Percentiles rank a stretch among this genome's conserved stretches.
These are phyloP conservation scores for Penaeus indicus DNA, from an alignment of 1,140 invertebrate species.

Conservation along the genomic window DNA sequence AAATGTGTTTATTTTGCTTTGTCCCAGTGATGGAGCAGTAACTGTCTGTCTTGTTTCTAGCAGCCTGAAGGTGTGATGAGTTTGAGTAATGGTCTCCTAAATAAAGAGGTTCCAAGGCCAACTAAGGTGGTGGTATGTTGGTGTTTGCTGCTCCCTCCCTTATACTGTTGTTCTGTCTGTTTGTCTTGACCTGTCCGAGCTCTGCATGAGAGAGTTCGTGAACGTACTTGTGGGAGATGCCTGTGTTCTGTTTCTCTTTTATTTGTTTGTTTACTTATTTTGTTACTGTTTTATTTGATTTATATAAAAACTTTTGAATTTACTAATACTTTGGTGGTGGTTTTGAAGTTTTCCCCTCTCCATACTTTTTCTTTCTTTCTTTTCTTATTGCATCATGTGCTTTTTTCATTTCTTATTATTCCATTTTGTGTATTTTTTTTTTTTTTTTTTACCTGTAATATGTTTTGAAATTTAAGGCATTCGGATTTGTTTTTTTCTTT, in stretches of 20 bases:
- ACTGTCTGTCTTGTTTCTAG: constrained; percentile 54
- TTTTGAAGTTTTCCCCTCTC: no score
- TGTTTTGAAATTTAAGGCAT: no score
- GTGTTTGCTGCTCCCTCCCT: constrained; percentile 30
- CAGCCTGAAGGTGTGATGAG: constrained; percentile 65
- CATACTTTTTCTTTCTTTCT: no score
- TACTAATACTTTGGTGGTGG: no score
- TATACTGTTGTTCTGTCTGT: background rate
- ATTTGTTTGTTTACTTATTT: background rate
- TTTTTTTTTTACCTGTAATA: no score
- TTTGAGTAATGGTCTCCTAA: constrained; percentile 56
- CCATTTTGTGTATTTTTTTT: no score
- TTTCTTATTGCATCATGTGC: no score
- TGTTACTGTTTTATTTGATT: background rate
- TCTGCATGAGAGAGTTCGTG: background rate
- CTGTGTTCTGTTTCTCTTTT: background rate
- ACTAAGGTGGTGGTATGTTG: constrained; percentile 62
- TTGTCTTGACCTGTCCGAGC: constrained; percentile 20
- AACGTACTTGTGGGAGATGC: no score
- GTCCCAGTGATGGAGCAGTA: constrained; percentile 25
- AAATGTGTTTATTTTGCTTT: constrained; percentile 28
- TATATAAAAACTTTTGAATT: no score
- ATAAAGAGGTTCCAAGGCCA: constrained; percentile 55
- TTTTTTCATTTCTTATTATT: no score
- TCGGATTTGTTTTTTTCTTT: no score